Evolutionary conservation across 64 coral and sea anemone genomes (phyloP).

Genomic region (Pocillopora verrucosa): DNA sequence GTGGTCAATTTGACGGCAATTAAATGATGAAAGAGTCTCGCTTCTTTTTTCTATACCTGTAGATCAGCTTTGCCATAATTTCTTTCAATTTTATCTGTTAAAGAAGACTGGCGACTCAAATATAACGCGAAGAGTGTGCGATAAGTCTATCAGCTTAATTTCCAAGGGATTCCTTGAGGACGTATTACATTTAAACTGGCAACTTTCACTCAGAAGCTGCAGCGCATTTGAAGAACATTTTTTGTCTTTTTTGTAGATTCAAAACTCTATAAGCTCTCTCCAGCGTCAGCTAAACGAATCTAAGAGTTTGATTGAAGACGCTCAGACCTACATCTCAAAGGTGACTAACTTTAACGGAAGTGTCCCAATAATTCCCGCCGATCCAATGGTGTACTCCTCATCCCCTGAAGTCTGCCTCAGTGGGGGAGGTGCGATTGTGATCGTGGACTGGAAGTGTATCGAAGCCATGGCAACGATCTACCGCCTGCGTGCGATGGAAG

Average conservation of each 20-base stretch:
- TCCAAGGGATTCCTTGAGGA: no score
- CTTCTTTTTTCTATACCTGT: no score
- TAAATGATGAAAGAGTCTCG: no score
- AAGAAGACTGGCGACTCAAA: no score
- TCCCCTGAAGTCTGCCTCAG: constrained; percentile 59
- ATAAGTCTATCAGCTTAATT: no score
- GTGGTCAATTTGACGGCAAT: no score
- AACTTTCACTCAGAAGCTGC: neutral
- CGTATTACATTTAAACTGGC: no score
- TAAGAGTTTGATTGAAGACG: constrained; percentile 39
- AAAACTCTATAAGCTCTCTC: constrained; percentile 44
- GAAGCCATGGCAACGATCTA: constrained; percentile 75
- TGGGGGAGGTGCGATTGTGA: constrained; percentile 57
- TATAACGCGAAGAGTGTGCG: no score
- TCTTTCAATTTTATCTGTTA: no score
- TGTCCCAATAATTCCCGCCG: constrained; percentile 37
- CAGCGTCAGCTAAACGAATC: constrained; percentile 61
- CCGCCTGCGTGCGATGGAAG: constrained; percentile 17
- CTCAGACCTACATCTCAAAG: constrained; percentile 49
- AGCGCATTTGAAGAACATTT: neutral
- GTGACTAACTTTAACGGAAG: constrained; percentile 73
- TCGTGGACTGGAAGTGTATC: constrained; percentile 58
- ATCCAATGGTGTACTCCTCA: constrained; percentile 23
- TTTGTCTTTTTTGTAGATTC: constrained; percentile 50
- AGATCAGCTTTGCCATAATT: no score